phyloP scores from a whole-genome alignment of 2,888 invertebrate species.

The Chrysolina americana region DNA sequence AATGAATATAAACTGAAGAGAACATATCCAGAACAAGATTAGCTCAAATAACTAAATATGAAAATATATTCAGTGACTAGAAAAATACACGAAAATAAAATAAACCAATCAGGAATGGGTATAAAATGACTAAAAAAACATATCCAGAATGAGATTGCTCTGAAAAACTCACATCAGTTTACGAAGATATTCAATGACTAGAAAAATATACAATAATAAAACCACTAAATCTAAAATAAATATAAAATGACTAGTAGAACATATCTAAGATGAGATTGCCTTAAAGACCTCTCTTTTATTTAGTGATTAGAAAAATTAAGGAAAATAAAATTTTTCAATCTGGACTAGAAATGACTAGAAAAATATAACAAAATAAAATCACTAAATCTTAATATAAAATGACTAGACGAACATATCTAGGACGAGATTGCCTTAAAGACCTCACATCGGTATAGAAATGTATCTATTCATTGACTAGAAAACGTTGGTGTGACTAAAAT shows the following conservation, averaged over 20 bases:
- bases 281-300: not conserved
- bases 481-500: too few species aligned
- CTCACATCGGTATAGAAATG: too few species aligned
- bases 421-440: too few species aligned
- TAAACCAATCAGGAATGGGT: not conserved
- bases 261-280: too few species aligned
- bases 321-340: not conserved
- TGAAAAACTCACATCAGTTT: too few species aligned
- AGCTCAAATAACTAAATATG: too few species aligned
- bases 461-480: too few species aligned
- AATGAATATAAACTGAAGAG: too few species aligned
- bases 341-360: conserved; percentile 33
- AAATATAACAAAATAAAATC: not conserved
- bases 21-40: too few species aligned
- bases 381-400: not conserved
- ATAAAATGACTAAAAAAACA: conserved; percentile 11
- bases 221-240: too few species aligned
- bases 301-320: not conserved
- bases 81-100: not conserved
- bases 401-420: not conserved
- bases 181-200: not conserved
- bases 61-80: not conserved
- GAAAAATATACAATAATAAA: not conserved
- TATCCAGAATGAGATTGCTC: not conserved
- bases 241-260: too few species aligned